phyloP scores from a whole-genome alignment of 1,140 invertebrate genomes.

The Phocides pigmalion region DNA sequence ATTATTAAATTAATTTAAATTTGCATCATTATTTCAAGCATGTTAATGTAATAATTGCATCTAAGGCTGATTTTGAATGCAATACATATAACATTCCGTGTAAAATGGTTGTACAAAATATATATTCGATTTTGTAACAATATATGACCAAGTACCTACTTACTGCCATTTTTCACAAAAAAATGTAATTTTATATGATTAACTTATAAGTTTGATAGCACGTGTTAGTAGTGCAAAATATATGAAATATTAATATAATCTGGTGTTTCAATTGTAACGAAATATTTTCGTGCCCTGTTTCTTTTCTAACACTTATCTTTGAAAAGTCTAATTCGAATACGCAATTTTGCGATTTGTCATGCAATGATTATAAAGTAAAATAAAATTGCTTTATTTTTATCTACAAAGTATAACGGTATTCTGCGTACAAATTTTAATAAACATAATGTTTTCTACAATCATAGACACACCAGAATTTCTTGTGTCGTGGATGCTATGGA shows the following conservation, averaged over 20 bases:
- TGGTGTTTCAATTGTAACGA: neutral
- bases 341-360: too few species aligned
- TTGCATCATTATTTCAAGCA: too few species aligned
- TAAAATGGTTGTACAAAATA: slow-evolving; percentile 24
- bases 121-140: slow-evolving; percentile 19
- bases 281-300: neutral
- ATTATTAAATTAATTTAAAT: too few species aligned
- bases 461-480: too few species aligned
- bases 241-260: too few species aligned
- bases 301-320: neutral
- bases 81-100: slow-evolving; percentile 20
- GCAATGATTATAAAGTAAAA: too few species aligned
- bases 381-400: too few species aligned
- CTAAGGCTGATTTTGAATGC: slow-evolving; percentile 25
- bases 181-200: slow-evolving; percentile 33
- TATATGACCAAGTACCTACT: slow-evolving; percentile 8
- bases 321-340: too few species aligned
- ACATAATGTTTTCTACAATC: too few species aligned
- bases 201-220: slow-evolving; percentile 6
- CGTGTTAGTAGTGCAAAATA: slow-evolving; percentile 24
- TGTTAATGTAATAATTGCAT: slow-evolving; percentile 6
- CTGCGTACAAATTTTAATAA: too few species aligned
- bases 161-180: slow-evolving; percentile 43
- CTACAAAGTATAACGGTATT: too few species aligned
- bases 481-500: too few species aligned